Percentiles rank a stretch among this genome's conserved stretches.
Conservation (phyloP, 2,797 vertebrate genomes). For the Myiothlypis coronata region DNA sequence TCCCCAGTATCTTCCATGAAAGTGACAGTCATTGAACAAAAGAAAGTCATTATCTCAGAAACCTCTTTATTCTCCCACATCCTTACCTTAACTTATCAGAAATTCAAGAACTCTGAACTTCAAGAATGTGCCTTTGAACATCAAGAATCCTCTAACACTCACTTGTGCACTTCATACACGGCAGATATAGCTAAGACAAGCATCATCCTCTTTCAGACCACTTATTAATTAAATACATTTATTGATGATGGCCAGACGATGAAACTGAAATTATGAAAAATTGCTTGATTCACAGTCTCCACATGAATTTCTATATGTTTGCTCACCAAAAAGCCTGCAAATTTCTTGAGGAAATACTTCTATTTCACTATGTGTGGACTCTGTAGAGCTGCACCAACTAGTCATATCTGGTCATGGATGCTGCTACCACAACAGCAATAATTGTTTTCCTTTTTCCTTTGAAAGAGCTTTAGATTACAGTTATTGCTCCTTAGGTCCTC, state of each 20-base stretch:
- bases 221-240: background rate
- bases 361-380: fast-evolving
- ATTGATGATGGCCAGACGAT: background rate
- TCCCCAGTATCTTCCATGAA: background rate
- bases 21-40: background rate
- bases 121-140: background rate
- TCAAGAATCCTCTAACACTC: background rate
- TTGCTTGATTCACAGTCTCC: background rate
- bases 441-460: background rate
- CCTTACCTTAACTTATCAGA: background rate
- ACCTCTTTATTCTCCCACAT: background rate
- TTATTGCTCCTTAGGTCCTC: background rate
- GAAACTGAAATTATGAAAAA: background rate
- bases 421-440: background rate
- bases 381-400: background rate
- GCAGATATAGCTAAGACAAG: background rate
- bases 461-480: background rate
- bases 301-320: background rate
- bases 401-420: background rate
- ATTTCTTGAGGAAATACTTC: background rate
- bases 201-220: background rate
- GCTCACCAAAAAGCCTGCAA: background rate
- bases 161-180: background rate
- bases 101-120: background rate
- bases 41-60: background rate